Evolutionary conservation across 1,140 invertebrate genomes (phyloP).

Genomic region (Nautilus pompilius): DNA sequence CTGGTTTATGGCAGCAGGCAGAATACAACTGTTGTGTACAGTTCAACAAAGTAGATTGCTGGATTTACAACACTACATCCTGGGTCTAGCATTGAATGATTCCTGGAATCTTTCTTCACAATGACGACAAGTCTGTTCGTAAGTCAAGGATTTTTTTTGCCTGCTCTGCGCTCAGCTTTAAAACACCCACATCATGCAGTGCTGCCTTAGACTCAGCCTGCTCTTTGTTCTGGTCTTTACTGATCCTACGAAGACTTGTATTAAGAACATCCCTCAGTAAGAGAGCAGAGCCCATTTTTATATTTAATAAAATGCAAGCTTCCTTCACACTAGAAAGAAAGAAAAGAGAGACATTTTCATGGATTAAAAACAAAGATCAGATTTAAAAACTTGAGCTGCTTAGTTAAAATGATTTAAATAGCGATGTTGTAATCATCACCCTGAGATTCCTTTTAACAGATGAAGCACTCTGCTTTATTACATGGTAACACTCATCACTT

Average conservation of each 20-base stretch:
- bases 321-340: slow-evolving; percentile 70
- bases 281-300: slow-evolving; percentile 73
- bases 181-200: slow-evolving; percentile 66
- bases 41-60: slow-evolving; percentile 8
- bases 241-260: slow-evolving; percentile 18
- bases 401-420: background rate
- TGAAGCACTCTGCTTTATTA: background rate
- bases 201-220: slow-evolving; percentile 56
- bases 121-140: slow-evolving; percentile 23
- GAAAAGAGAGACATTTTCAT: background rate
- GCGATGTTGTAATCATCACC: background rate
- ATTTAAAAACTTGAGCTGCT: background rate
- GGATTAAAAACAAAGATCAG: background rate
- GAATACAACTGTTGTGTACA: slow-evolving; percentile 5
- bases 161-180: slow-evolving; percentile 62
- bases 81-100: background rate
- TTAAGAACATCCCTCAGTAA: slow-evolving; percentile 68
- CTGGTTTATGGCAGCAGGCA: slow-evolving; percentile 9
- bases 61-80: slow-evolving; percentile 7
- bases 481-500: background rate
- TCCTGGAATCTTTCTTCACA: background rate
- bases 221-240: slow-evolving; percentile 48
- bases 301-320: slow-evolving; percentile 71
- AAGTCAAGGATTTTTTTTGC: slow-evolving; percentile 46
- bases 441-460: background rate